Conservation (phyloP, 2,113 vertebrate genomes). For the Paradisaea rubra region DNA sequence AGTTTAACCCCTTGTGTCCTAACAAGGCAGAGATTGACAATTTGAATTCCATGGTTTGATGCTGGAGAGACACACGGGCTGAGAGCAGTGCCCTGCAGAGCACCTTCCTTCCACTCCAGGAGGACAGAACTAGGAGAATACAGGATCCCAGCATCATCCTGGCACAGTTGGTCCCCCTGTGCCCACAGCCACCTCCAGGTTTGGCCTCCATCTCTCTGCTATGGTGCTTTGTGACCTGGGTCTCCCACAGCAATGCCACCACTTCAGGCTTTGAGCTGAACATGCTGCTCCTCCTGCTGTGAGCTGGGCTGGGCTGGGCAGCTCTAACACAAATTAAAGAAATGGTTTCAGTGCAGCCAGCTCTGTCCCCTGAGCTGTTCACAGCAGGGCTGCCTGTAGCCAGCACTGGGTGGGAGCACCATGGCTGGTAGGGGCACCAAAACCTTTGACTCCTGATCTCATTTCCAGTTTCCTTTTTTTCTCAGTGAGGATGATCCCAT, state of each 20-base stretch:
- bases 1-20: constrained; percentile 67
- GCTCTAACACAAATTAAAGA: background rate
- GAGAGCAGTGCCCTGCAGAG: background rate
- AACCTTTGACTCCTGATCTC: background rate
- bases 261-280: background rate
- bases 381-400: background rate
- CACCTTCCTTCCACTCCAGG: background rate
- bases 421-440: background rate
- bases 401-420: background rate
- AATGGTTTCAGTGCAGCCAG: background rate
- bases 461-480: background rate
- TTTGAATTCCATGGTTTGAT: background rate
- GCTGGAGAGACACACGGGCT: background rate
- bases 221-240: background rate
- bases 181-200: background rate
- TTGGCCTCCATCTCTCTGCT: background rate
- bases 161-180: fast-evolving
- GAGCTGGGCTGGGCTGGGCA: background rate
- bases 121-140: background rate
- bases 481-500: background rate
- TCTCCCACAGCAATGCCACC: background rate
- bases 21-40: background rate
- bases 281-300: background rate
- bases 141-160: background rate
- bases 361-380: background rate